phyloP scores from a whole-genome alignment of 2,797 vertebrate genomes.

The Enteromius thamalakanensis region DNA sequence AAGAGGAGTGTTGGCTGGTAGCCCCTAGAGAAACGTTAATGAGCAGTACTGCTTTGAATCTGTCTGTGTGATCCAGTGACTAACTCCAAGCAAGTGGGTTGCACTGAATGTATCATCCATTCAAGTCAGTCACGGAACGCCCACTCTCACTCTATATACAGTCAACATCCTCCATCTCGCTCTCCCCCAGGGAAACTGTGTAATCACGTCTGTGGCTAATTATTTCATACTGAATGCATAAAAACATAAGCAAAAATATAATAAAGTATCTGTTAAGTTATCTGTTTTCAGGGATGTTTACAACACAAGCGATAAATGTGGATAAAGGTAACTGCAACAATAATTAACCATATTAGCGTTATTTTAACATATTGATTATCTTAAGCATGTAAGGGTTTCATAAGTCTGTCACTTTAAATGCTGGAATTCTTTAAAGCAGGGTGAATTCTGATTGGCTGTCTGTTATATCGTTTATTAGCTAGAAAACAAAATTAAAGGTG shows the following conservation, averaged over 20 bases:
- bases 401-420: not conserved
- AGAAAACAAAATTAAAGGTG: not conserved
- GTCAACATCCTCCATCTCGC: conserved; percentile 31
- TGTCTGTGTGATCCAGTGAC: conserved; percentile 43
- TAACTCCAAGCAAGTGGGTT: conserved; percentile 50
- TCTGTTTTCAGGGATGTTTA: not conserved
- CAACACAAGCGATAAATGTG: not conserved
- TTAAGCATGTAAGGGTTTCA: too few species aligned
- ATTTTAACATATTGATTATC: not conserved
- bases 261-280: not conserved
- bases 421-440: not conserved
- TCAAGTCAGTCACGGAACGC: conserved; percentile 43
- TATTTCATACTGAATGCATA: not conserved
- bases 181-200: not conserved
- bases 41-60: conserved; percentile 24
- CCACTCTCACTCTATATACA: conserved; percentile 51
- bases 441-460: not conserved
- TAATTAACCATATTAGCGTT: not conserved
- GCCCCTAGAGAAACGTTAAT: conserved; percentile 24
- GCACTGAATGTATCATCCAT: conserved; percentile 43
- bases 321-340: not conserved
- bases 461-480: not conserved
- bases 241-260: not conserved
- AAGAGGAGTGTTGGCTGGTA: conserved; percentile 7
- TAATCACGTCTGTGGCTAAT: not conserved